Base-by-base conservation (phyloP, 2,113 vertebrate species). In the Takifugu flavidus region DNA sequence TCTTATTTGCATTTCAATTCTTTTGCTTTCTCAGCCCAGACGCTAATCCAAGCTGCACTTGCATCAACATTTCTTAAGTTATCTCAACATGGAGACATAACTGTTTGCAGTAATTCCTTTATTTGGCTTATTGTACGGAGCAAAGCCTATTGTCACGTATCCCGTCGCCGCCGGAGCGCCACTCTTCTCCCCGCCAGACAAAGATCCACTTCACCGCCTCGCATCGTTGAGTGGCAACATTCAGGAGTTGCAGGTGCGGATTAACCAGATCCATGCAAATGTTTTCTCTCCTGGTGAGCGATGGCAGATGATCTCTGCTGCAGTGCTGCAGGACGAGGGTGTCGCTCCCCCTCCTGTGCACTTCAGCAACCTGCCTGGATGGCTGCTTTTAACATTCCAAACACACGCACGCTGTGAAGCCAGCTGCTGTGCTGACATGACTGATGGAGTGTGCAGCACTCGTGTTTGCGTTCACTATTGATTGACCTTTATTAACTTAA, bases 1-100 rank as follows among this genome's bases (percentile, higher is more conserved):
- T 72, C 84, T 83, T 86, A 91, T 91, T 90, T 90, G 89, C 90
- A 91, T 91, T 86, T 90, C 83, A 90, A 91, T 90, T 89, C 84
- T 83, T 74, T 72, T 69, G 77, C 79, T 87, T 86, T 80, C 71
- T 79, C 69, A 63, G 77, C 67, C 79, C 79, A 56, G 59, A 78
- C 77, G 69, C 81, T 89, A 90, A 90, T 89, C 87, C 87, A 74
- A 70, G 69, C 77, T 78, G 67, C 82, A 81, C 78, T 75, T 75
- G 66, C 67, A 49, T 75, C 78, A 77, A 79, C 75, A 78, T 76
- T 86, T 78, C 78, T 79, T 75, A 82, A 79, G 61, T 77, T 70
- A 70, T 79, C 75, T 64, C 66, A 54, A 49, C 59, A 57, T 25
- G 62, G 68, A 80, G 62, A 72, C 70, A 59, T 64, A 62, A 74